phyloP scores from a whole-genome alignment of 2,888 invertebrate genomes.

The Monoplex corrugatus region DNA sequence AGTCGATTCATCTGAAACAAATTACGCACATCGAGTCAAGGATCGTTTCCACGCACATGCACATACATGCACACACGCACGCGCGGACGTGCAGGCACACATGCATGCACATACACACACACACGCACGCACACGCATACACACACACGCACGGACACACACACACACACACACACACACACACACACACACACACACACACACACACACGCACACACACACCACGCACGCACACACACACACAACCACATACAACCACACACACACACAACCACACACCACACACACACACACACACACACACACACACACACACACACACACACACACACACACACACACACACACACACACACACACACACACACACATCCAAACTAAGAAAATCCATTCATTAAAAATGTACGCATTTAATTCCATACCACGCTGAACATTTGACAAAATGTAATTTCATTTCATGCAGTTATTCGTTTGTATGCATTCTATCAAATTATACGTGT shows the following conservation, averaged over 20 bases:
- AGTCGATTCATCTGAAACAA: too few relatives aligned
- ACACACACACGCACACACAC: conserved; percentile 5
- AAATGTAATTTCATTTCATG: too few relatives aligned
- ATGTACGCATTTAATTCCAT: too few relatives aligned
- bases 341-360: conserved; percentile 17
- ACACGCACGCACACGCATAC: neutral
- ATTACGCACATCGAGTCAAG: too few relatives aligned
- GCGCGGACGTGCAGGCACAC: too few relatives aligned
- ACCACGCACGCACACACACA: neutral
- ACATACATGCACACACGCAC: too few relatives aligned
- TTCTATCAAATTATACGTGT: too few relatives aligned
- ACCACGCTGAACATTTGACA: too few relatives aligned
- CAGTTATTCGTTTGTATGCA: too few relatives aligned
- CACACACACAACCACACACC: neutral
- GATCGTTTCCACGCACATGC: too few relatives aligned
- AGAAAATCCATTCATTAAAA: neutral
- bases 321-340: conserved; percentile 4
- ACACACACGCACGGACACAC: neutral
- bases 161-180: neutral
- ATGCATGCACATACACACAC: too few relatives aligned
- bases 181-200: neutral
- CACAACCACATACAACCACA: neutral
- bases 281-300: neutral
- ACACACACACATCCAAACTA: neutral
- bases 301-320: neutral